phyloP scores from a whole-genome alignment of 1,140 invertebrate species.

The Adelges cooleyi region DNA sequence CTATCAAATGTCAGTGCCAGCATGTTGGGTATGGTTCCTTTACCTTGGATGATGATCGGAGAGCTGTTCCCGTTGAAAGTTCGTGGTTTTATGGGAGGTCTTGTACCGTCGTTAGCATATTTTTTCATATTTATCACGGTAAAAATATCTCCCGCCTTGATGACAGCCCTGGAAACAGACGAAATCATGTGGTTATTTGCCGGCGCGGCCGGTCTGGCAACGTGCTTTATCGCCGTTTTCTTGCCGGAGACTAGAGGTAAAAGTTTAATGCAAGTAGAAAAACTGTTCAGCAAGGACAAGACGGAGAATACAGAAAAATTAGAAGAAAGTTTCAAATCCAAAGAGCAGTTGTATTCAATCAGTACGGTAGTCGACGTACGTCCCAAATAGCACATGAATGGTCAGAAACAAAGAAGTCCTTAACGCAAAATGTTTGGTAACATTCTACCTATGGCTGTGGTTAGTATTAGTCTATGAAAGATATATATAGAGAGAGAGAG shows the following conservation, averaged over 20 bases:
- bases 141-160: conserved; percentile 54
- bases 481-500: neutral
- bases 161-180: conserved; percentile 47
- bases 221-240: conserved; percentile 42
- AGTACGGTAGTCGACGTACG: neutral
- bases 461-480: too few relatives aligned
- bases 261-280: conserved; percentile 63
- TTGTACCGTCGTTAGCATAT: conserved; percentile 58
- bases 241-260: conserved; percentile 73
- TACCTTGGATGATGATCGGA: conserved; percentile 63
- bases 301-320: neutral
- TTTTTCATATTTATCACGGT: conserved; percentile 56
- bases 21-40: conserved; percentile 59
- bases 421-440: too few relatives aligned
- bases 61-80: conserved; percentile 58
- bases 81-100: conserved; percentile 52
- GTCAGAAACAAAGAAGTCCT: neutral
- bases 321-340: neutral
- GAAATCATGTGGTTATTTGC: conserved; percentile 66
- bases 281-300: neutral
- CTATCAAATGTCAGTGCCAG: conserved; percentile 55
- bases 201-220: conserved; percentile 52
- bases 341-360: neutral
- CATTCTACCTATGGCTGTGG: neutral
- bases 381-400: neutral